Evolutionary conservation across 2,797 vertebrate species (phyloP), one percentile per base, ranked within the genome.

Genomic region (Gymnocypris eckloni): DNA sequence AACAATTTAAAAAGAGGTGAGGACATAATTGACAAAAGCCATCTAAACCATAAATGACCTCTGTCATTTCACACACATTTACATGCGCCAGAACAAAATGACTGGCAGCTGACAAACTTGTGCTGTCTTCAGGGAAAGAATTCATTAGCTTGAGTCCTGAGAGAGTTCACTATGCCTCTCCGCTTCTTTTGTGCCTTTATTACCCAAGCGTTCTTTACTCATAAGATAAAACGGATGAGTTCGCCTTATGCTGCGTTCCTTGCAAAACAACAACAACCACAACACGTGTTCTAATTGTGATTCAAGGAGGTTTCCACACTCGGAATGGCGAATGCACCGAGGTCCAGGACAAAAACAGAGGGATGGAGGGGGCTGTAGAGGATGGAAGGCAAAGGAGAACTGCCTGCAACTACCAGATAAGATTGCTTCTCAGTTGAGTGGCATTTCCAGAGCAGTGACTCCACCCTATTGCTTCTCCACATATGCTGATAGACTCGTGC

Each of bases 391-490:
- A 48, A 78, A 84, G 81, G 18, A 79, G 45, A 61, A 80, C 86
- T 87, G 91, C 89, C 92, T 94, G 93, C 91, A 90, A 89, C 90
- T 90, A 87, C 83, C 87, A 90, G 92, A 94, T 94, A 95, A 94
- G 91, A 93, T 92, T 93, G 88, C 90, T 88, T 89, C 70, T 79
- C 87, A 89, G 87, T 84, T 93, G 90, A 93, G 88, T 93, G 92
- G 89, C 86, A 76, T 93, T 92, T 91, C 89, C 88, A 86, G 91
- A 87, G 86, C 87, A 86, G 82, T 81, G 88, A 88, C 91, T 92
- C 90, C 91, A 90, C 88, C 90, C 88, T 69, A 66, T 86, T 88
- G 85, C 85, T 87, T 90, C 90, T 83, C 81, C 89, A 84, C 86
- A 89, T 86, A 90, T 50, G 82, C 83, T 82, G 89, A 90, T 90